A percentile compares a stretch with the other conserved stretches of the same genome.
Evolutionary conservation across 53 echinoderm and acorn worm genomes (phyloP).

Genomic region (Patiria pectinifera): DNA sequence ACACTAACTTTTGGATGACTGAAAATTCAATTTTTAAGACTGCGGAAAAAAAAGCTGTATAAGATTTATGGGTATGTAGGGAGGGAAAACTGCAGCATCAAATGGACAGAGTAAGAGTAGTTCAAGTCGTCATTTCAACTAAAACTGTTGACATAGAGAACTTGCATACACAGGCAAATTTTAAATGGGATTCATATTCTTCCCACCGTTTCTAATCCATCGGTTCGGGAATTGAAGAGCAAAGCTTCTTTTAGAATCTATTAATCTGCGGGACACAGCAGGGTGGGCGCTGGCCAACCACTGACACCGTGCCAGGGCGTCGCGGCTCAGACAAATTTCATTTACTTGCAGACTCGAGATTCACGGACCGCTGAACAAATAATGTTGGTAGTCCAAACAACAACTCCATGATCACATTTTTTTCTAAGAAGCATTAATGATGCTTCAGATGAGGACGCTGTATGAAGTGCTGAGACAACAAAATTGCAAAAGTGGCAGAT

Average conservation of each 20-base stretch:
- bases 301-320: slow-evolving; percentile 42
- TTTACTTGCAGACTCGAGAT: slow-evolving; percentile 9
- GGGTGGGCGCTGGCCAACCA: slow-evolving; percentile 19
- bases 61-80: not conserved
- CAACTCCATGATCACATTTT: not conserved
- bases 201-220: not conserved
- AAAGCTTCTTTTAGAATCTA: slow-evolving; percentile 13
- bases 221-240: not conserved
- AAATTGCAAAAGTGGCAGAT: not conserved
- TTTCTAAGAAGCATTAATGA: not conserved
- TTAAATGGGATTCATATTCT: not conserved
- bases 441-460: not conserved
- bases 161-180: too few species aligned
- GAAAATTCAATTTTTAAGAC: not conserved
- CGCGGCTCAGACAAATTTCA: slow-evolving; percentile 52
- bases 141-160: too few species aligned
- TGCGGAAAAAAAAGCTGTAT: not conserved
- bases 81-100: too few species aligned
- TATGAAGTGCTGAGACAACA: not conserved
- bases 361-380: slow-evolving; percentile 49
- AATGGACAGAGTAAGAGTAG: too few species aligned
- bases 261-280: not conserved
- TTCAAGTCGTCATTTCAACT: too few species aligned
- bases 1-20: not conserved
- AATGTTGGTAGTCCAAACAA: not conserved